Percentiles rank a stretch among this genome's conserved stretches.
phyloP scores from a whole-genome alignment of 2,888 invertebrate species.

The Dynastes hyllus region DNA sequence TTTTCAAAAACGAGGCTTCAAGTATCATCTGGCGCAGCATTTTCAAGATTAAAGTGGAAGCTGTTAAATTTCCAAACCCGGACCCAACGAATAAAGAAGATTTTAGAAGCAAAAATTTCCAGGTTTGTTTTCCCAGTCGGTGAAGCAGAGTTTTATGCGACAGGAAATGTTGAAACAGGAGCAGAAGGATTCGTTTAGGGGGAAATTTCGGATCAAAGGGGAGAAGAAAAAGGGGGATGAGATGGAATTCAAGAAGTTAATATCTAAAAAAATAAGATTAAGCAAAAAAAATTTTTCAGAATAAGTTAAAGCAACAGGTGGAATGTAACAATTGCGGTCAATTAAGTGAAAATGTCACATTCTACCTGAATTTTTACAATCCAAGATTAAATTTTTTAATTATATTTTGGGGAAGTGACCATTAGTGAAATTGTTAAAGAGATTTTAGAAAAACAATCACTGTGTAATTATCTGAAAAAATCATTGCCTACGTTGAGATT shows the following conservation, averaged over 20 bases:
- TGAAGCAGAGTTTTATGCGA: conserved; percentile 66
- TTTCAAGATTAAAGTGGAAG: conserved; percentile 72
- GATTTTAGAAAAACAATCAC: no score
- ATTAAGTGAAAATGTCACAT: no score
- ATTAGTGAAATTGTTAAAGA: no score
- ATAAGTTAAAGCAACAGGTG: no score
- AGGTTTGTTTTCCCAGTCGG: conserved; percentile 66
- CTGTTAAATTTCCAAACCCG: conserved; percentile 49
- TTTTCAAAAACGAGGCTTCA: conserved; percentile 78
- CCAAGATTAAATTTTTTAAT: no score
- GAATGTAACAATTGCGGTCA: no score
- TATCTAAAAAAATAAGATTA: no score
- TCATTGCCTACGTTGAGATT: no score
- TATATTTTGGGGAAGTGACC: no score
- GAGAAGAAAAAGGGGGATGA: conserved; percentile 29
- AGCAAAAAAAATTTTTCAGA: no score
- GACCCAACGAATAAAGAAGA: conserved; percentile 60
- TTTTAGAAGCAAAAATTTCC: conserved; percentile 67
- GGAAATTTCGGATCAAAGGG: conserved; percentile 35
- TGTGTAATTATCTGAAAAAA: no score
- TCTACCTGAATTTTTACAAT: no score
- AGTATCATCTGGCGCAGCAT: conserved; percentile 75
- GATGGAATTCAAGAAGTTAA: conserved; percentile 17
- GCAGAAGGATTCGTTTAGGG: conserved; percentile 53
- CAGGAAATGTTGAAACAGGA: conserved; percentile 64